Evolutionary conservation across 1,140 invertebrate genomes (phyloP).

Genomic region (Dufourea novaeangliae): DNA sequence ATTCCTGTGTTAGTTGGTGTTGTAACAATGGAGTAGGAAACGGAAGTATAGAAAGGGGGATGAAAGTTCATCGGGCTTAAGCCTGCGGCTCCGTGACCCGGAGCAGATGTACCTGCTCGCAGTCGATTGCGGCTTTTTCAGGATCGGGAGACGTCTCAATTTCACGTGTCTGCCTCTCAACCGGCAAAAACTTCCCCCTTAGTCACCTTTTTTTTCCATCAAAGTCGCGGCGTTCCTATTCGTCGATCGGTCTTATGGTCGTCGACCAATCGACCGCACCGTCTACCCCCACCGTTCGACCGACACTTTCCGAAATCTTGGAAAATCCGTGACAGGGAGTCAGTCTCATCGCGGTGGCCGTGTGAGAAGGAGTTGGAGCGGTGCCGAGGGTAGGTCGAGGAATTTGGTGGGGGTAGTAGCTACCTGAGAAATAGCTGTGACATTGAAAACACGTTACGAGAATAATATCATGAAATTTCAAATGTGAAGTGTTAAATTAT

Average conservation of each 20-base stretch:
- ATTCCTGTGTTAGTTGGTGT: no score
- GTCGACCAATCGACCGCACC: slow-evolving; percentile 42
- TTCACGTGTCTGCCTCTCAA: slow-evolving; percentile 72
- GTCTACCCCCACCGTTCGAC: slow-evolving; percentile 25
- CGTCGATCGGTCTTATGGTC: slow-evolving; percentile 18
- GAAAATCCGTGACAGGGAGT: slow-evolving; percentile 38
- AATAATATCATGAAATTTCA: no score
- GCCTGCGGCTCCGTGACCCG: background rate
- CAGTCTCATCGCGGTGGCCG: slow-evolving; percentile 56
- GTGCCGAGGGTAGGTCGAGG: slow-evolving; percentile 15
- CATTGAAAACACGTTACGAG: no score
- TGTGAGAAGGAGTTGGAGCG: slow-evolving; percentile 6
- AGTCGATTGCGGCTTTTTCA: slow-evolving; percentile 79
- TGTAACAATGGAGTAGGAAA: background rate
- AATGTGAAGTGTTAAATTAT: no score
- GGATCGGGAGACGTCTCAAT: slow-evolving; percentile 80
- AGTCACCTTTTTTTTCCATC: slow-evolving; percentile 59
- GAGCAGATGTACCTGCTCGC: slow-evolving; percentile 78
- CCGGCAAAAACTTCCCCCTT: slow-evolving; percentile 67
- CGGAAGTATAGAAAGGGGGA: background rate
- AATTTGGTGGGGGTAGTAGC: background rate
- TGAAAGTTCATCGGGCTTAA: background rate
- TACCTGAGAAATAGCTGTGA: background rate
- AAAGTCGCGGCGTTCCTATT: slow-evolving; percentile 57
- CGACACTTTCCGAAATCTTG: slow-evolving; percentile 61